phyloP scores from a whole-genome alignment of 23 tunicate species.

The Halocynthia roretzi region DNA sequence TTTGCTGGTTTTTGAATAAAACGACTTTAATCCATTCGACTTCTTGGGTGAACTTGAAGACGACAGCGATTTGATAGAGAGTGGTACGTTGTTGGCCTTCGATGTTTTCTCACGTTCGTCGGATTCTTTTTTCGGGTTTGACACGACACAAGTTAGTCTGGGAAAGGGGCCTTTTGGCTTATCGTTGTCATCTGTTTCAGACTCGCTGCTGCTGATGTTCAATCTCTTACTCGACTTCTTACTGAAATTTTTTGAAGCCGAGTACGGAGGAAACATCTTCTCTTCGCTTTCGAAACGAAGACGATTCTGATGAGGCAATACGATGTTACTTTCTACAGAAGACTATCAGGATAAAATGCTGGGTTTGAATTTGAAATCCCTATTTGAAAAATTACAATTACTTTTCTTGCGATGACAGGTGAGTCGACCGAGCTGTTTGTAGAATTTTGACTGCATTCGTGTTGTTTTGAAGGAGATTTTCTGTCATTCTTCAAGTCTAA shows the following conservation, averaged over 20 bases:
- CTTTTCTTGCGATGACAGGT: too few relatives aligned
- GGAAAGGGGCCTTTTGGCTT: conserved; percentile 9
- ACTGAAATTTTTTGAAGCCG: not conserved
- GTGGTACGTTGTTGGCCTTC: not conserved
- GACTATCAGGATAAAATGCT: too few relatives aligned
- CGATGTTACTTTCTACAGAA: too few relatives aligned
- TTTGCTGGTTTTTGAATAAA: conserved; percentile 4
- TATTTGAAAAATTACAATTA: too few relatives aligned
- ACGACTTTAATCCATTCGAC: not conserved
- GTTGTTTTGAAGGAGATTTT: too few relatives aligned
- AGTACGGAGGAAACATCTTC: not conserved
- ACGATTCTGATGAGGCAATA: not conserved
- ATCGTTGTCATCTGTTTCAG: not conserved
- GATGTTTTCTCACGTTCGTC: not conserved
- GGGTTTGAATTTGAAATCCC: too few relatives aligned
- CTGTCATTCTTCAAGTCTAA: too few relatives aligned
- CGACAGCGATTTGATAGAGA: not conserved
- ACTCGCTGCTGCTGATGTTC: not conserved
- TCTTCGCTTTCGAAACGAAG: not conserved
- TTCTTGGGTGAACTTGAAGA: not conserved
- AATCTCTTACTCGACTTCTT: conserved; percentile 1
- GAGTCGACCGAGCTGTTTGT: too few relatives aligned
- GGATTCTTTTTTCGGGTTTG: not conserved
- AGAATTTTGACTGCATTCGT: too few relatives aligned
- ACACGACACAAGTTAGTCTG: not conserved